Base-by-base conservation (phyloP, 2,888 invertebrate genomes). In the Drosophila fungiperda region DNA sequence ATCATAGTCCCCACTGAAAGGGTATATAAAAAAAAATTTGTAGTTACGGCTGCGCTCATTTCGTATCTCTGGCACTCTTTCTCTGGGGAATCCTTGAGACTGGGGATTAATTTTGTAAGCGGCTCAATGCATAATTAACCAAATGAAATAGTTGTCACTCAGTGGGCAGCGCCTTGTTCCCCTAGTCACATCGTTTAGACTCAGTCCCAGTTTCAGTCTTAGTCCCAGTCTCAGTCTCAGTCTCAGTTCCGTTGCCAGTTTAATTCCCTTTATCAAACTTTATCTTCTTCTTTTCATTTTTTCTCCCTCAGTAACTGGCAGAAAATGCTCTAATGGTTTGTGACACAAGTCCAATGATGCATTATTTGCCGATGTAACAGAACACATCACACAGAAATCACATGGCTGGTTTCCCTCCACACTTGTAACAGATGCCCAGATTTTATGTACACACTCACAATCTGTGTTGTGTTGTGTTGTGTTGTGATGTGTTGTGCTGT, bases 51-150 rank as follows among this genome's bases (percentile, higher is more conserved):
- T 40, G 12, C 17, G n/a, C 26, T 20, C 35, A 11, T 7, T 29
- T 17, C n/a, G 29, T 3, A 11, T 11, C 20, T 15, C n/a, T 5
- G 33, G n/a, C 29, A 26, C 68, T n/a, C 15, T 49, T 4, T 9
- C 81, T 59, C 72, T 23, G 20, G 73, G 68, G 78, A 65, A 20
- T 55, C 62, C 23, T 54, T 17, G 55, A 62, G 67, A 54, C 73
- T 71, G 64, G 88, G 87, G 88, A 87, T 86, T 90, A 59, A 73
- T 76, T 86, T 82, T 52, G 71, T 73, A 88, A 83, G 71, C 86
- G 70, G 80, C 83, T 88, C 80, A 82, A 67, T 86, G 83, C 69
- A 73, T 84, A 90, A 84, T 84, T 88, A 90, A 83, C 73, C 53
- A 88, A 90, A 80, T 73, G 85, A 62, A 77, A 60, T 48, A 45